Evolutionary conservation across 1,140 invertebrate genomes (phyloP).

Genomic region (Psix sp.): DNA sequence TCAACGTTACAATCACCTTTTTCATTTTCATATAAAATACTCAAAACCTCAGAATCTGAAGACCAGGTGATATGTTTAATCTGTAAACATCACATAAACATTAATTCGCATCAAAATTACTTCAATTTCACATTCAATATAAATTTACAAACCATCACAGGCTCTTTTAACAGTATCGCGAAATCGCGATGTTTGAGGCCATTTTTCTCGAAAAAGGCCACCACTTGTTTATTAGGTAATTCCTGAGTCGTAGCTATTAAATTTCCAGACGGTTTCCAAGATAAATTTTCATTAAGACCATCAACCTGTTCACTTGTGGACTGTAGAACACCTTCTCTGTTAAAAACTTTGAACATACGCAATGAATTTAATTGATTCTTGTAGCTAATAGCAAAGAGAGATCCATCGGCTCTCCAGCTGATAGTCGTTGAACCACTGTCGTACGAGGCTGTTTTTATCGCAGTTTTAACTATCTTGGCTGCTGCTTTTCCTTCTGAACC

Average conservation of each 20-base stretch:
- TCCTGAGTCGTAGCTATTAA: conserved; percentile 85
- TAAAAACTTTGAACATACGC: conserved; percentile 84
- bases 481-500: conserved; percentile 91
- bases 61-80: conserved; percentile 87
- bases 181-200: conserved; percentile 92
- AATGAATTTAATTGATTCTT: conserved; percentile 69
- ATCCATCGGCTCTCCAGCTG: conserved; percentile 90
- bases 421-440: conserved; percentile 81
- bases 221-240: conserved; percentile 82
- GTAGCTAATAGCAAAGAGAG: conserved; percentile 87
- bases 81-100: conserved; percentile 56
- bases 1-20: conserved; percentile 78
- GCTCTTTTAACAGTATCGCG: conserved; percentile 80
- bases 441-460: conserved; percentile 52
- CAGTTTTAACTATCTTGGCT: conserved; percentile 76
- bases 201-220: conserved; percentile 95
- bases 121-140: too few species aligned
- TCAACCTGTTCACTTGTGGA: conserved; percentile 84
- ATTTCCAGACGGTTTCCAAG: conserved; percentile 89
- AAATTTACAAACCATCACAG: too few species aligned
- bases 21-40: conserved; percentile 78
- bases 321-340: conserved; percentile 83
- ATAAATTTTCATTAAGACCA: conserved; percentile 82
- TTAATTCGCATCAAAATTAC: too few species aligned
- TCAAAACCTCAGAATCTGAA: conserved; percentile 85